Evolutionary conservation across 2,888 invertebrate species (phyloP).

Genomic region (Parnassius orleans): DNA sequence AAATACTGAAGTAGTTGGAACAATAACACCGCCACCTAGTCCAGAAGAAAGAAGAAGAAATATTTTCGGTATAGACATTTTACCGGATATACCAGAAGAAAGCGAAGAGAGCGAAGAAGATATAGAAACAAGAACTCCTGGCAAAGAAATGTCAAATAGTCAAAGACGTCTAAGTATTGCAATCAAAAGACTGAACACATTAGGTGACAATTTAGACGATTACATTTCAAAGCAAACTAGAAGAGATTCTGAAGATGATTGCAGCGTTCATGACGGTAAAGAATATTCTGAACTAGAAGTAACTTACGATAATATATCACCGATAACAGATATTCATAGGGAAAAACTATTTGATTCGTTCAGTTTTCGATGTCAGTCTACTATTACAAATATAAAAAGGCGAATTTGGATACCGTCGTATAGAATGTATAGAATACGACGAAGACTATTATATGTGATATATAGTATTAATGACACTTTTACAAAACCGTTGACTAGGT

Average conservation of each 20-base stretch:
- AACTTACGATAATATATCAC: conserved; percentile 65
- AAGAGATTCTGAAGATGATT: conserved; percentile 57
- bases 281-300: conserved; percentile 67
- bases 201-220: conserved; percentile 75
- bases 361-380: conserved; percentile 66
- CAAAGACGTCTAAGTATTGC: conserved; percentile 65
- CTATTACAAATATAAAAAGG: conserved; percentile 60
- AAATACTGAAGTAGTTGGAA: conserved; percentile 48
- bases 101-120: conserved; percentile 63
- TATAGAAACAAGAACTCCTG: conserved; percentile 41
- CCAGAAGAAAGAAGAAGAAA: conserved; percentile 73
- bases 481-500: conserved; percentile 67
- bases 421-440: conserved; percentile 60
- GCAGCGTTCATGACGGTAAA: conserved; percentile 46
- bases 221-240: conserved; percentile 68
- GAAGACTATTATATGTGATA: conserved; percentile 57
- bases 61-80: conserved; percentile 73
- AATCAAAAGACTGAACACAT: conserved; percentile 75
- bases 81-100: conserved; percentile 79
- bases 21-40: conserved; percentile 69
- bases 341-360: conserved; percentile 72
- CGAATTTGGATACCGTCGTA: conserved; percentile 70
- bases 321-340: conserved; percentile 67
- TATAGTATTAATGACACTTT: conserved; percentile 70
- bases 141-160: conserved; percentile 44